phyloP scores from a whole-genome alignment of 2,797 vertebrate species.

The Otus scops region DNA sequence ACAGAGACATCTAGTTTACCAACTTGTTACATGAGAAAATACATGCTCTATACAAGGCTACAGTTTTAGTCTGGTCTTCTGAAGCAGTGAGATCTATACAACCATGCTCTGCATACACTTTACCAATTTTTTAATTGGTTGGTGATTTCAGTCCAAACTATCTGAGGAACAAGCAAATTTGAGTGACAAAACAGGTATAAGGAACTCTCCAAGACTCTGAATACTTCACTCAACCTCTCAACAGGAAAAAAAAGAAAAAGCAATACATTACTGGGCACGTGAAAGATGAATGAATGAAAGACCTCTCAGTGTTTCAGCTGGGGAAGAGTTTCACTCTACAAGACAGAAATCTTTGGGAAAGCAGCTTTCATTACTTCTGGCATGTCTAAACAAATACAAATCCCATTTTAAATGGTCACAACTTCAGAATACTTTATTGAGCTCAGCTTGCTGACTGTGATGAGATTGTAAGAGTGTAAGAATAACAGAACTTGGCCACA shows the following conservation, averaged over 20 bases:
- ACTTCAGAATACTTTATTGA: not conserved
- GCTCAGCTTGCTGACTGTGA: not conserved
- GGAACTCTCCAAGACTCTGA: not conserved
- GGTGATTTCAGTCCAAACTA: not conserved
- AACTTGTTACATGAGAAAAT: not conserved
- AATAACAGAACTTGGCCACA: not conserved
- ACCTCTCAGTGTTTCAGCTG: not conserved
- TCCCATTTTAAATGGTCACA: not conserved
- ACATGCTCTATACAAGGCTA: not conserved
- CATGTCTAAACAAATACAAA: not conserved
- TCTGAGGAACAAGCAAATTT: not conserved
- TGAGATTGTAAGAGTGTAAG: accelerated
- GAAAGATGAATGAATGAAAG: not conserved
- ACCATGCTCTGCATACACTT: not conserved
- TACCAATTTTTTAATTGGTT: not conserved
- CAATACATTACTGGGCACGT: not conserved
- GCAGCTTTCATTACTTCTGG: not conserved
- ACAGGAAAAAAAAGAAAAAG: not conserved
- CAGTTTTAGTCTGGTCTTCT: not conserved
- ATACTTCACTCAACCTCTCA: not conserved
- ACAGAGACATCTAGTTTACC: not conserved
- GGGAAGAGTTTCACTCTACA: not conserved
- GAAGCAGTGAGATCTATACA: not conserved
- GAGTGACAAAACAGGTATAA: not conserved
- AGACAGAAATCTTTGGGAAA: not conserved